phyloP scores from a whole-genome alignment of 2,888 invertebrate species.

The Linnaemya tessellans region DNA sequence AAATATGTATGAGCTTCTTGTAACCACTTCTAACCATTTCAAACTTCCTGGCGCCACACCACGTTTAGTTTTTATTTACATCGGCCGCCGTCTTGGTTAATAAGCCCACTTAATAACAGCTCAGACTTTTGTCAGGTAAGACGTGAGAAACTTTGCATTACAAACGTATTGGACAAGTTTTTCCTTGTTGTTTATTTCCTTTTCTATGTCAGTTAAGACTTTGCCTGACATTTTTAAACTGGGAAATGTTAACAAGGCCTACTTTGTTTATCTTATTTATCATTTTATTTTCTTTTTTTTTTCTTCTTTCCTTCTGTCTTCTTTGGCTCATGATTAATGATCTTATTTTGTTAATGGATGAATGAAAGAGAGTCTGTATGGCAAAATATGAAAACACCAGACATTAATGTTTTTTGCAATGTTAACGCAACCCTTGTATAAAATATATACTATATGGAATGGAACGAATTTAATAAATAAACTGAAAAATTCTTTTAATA shows the following conservation, averaged over 20 bases:
- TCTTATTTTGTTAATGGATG: conserved; percentile 51
- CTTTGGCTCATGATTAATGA: conserved; percentile 57
- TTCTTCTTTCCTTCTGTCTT: neutral
- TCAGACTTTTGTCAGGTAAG: conserved; percentile 69
- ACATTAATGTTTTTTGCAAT: neutral
- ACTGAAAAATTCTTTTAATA: neutral
- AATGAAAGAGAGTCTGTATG: neutral
- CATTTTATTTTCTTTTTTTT: neutral
- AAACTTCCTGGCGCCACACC: neutral
- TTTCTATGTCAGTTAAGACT: neutral
- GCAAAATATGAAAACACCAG: conserved; percentile 12
- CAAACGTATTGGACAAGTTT: conserved; percentile 28
- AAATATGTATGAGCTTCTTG: conserved; percentile 13
- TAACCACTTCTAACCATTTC: too few species aligned
- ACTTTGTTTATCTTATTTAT: conserved; percentile 39
- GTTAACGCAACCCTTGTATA: neutral
- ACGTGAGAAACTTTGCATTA: conserved; percentile 54
- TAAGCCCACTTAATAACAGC: conserved; percentile 67
- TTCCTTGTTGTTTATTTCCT: neutral
- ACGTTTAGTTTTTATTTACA: neutral
- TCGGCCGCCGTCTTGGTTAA: conserved; percentile 42
- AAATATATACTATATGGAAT: neutral
- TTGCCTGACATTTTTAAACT: conserved; percentile 61
- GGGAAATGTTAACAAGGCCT: conserved; percentile 67
- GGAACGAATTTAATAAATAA: conserved; percentile 10